A percentile compares a stretch with the other conserved stretches of the same genome.
These are phyloP conservation scores for Apostichopus japonicus DNA, from an alignment of 35 echinoderm and acorn worm species.

Conservation along the genomic window DNA sequence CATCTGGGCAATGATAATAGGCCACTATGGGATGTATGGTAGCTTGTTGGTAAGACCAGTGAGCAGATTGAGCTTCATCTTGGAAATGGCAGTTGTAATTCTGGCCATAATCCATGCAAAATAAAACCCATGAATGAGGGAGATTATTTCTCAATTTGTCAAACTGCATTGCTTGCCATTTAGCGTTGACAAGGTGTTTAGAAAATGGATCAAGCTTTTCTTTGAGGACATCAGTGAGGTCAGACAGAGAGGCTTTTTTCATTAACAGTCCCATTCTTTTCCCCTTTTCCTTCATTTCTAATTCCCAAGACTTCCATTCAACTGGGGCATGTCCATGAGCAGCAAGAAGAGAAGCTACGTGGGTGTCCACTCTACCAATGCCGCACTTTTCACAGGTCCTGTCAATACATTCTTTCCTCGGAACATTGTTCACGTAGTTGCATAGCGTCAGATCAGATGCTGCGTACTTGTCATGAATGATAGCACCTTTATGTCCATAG, in stretches of 20 bases:
- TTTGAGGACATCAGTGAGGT: constrained; percentile 16
- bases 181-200: constrained; percentile 28
- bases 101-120: constrained; percentile 68
- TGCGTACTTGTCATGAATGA: constrained; percentile 2
- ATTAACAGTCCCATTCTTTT: constrained; percentile 30
- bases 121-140: constrained; percentile 1
- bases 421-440: not conserved
- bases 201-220: constrained; percentile 49
- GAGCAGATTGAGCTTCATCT: constrained; percentile 72
- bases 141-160: not conserved
- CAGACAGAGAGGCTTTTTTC: constrained; percentile 34
- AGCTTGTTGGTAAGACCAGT: constrained; percentile 67
- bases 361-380: not conserved
- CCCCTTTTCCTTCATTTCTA: no score
- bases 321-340: no score
- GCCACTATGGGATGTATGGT: constrained; percentile 76
- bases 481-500: not conserved
- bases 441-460: constrained; percentile 11
- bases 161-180: constrained; percentile 60
- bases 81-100: constrained; percentile 78
- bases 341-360: not conserved
- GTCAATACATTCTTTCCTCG: constrained; percentile 27
- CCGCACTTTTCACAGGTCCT: not conserved
- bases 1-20: constrained; percentile 40
- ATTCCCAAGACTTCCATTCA: no score